Evolutionary conservation across 2,888 invertebrate genomes (phyloP).

Genomic region (Ochropacha duplaris): DNA sequence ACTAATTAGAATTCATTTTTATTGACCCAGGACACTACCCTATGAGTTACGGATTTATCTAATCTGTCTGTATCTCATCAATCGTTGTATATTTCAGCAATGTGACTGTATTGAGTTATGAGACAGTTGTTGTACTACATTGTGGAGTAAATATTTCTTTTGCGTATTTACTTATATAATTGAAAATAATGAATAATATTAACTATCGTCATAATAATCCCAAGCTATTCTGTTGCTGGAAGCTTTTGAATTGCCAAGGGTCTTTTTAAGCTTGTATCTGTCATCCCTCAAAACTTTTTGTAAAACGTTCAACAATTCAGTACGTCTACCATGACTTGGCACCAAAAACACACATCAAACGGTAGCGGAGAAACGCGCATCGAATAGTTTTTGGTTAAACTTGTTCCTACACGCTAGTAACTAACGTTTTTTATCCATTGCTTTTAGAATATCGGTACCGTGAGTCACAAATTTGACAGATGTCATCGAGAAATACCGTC

Average conservation of each 20-base stretch:
- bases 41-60: too few relatives aligned
- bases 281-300: neutral
- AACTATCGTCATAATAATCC: neutral
- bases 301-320: neutral
- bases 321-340: neutral
- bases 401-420: too few relatives aligned
- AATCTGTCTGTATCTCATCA: neutral
- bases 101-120: neutral
- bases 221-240: neutral
- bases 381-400: too few relatives aligned
- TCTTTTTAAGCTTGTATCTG: neutral
- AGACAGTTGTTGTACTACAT: neutral
- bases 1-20: too few relatives aligned
- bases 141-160: neutral
- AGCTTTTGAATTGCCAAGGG: neutral
- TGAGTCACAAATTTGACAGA: too few relatives aligned
- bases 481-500: too few relatives aligned
- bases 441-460: too few relatives aligned
- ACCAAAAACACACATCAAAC: too few relatives aligned
- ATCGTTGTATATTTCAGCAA: neutral
- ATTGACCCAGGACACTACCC: too few relatives aligned
- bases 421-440: too few relatives aligned
- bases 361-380: too few relatives aligned
- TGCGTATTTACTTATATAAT: too few relatives aligned
- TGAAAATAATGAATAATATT: neutral